Evolutionary conservation across 2,888 invertebrate genomes (phyloP), one percentile per base, ranked within the genome.

Genomic region (Megastigmus dorsalis): DNA sequence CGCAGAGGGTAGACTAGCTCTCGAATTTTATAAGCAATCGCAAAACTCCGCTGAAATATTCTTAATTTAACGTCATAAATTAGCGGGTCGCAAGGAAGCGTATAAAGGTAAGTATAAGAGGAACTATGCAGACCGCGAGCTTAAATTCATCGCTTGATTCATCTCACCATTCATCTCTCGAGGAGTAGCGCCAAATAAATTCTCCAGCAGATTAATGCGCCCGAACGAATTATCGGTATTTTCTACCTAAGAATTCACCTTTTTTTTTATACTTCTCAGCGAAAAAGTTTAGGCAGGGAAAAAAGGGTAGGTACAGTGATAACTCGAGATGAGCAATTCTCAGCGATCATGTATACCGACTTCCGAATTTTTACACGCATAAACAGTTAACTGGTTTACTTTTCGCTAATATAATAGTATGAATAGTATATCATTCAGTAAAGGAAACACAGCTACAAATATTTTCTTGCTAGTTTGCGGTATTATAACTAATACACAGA

Each of bases 61-160:
- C 30, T 45, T 55, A 23, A 67, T 55, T 36, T 43, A 10, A 41
- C 1, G 15, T 45, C 45, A 36, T 28, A 65, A 55, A 45, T 67
- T 67, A 55, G n/a, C 28, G 7, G n/a, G 5, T 18, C 4, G 7
- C 45, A 55, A 30, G 50, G 20, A 54, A n/a, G n/a, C 18, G 23
- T 41, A 67, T 45, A 55, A 55, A 23, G 13, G n/a, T 48, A 48
- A 48, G 66, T 45, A 48, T 48, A 26, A 57, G 45, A 57, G 57
- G n/a, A 57, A 48, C 23, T 57, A 67, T 57, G 57, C 57, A n/a
- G 20, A 26, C 26, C 26, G 28, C 13, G n/a, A n/a, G 9, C 57
- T 26, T 18, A 28, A 15, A 59, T 59, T 68, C 68, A 50, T 48
- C 9, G 26, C 45, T 50, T 48, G 36, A 57, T 59, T 59, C 50